Conservation (phyloP, 2,888 invertebrate species). For the Thera britannica region DNA sequence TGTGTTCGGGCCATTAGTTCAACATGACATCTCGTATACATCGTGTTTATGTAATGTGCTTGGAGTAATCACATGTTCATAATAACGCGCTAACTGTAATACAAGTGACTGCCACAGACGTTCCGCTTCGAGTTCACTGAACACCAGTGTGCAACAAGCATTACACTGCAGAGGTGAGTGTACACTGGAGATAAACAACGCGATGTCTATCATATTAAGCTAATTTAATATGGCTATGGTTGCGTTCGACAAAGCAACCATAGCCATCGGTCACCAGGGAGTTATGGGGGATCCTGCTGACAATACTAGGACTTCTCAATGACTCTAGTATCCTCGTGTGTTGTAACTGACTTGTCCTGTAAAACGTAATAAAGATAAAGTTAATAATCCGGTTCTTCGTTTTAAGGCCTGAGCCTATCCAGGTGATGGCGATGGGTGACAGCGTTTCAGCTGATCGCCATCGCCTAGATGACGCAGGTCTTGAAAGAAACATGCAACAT, state of each 20-base stretch:
- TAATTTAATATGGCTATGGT: slow-evolving; percentile 5
- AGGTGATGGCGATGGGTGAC: no score
- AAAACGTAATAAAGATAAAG: no score
- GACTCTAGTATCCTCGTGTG: no score
- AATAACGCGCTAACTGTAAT: slow-evolving; percentile 41
- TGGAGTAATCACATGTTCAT: slow-evolving; percentile 29
- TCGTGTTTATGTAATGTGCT: slow-evolving; percentile 26
- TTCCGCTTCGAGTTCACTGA: slow-evolving; percentile 53
- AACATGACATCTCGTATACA: slow-evolving; percentile 26
- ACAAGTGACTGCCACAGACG: slow-evolving; percentile 41
- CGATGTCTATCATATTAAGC: slow-evolving; percentile 17
- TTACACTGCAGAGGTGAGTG: slow-evolving; percentile 38
- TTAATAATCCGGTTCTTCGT: slow-evolving; percentile 2
- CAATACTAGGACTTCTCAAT: no score
- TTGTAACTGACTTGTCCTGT: no score
- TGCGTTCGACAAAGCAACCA: no score
- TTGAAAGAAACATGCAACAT: no score
- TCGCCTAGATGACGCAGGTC: no score
- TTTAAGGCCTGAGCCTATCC: background rate
- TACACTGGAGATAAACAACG: slow-evolving; percentile 24
- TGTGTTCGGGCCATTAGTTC: no score
- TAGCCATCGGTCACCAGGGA: no score
- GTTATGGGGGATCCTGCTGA: no score
- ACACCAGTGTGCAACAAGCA: slow-evolving; percentile 53
- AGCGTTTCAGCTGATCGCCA: no score